Evolutionary conservation across 2,888 invertebrate genomes (phyloP).

Genomic region (Ichneumon xanthorius): DNA sequence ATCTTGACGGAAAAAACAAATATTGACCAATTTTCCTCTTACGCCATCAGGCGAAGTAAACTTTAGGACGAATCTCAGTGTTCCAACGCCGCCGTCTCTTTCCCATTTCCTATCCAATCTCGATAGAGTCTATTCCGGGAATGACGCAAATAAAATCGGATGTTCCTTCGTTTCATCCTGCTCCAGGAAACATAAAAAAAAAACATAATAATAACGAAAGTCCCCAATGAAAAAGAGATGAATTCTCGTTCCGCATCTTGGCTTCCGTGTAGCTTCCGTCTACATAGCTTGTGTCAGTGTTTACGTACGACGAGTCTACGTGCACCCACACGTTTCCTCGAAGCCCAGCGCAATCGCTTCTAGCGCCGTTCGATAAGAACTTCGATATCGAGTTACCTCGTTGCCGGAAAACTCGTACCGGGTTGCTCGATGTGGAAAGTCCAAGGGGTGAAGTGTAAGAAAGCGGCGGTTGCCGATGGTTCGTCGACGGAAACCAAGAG

Average conservation of each 20-base stretch:
- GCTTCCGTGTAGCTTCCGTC: not conserved
- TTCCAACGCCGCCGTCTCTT: not conserved
- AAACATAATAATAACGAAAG: not conserved
- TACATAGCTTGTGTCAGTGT: not conserved
- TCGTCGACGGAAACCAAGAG: not conserved
- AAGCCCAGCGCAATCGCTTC: slow-evolving; percentile 40
- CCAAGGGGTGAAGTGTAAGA: slow-evolving; percentile 52
- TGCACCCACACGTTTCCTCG: not conserved
- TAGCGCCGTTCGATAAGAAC: slow-evolving; percentile 50
- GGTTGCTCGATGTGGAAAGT: not conserved
- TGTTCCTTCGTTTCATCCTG: not conserved
- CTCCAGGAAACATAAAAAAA: not conserved
- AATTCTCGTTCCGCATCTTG: not conserved
- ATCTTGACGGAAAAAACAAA: too few species aligned
- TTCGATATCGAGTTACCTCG: slow-evolving; percentile 59
- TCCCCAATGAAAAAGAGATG: not conserved
- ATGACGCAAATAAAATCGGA: not conserved
- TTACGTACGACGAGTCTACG: not conserved
- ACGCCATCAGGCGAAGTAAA: too few species aligned
- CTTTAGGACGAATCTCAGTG: not conserved
- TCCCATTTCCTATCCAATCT: not conserved
- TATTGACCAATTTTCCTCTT: too few species aligned
- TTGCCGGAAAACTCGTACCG: slow-evolving; percentile 13
- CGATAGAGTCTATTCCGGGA: not conserved
- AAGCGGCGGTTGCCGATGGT: slow-evolving; percentile 8